These are phyloP conservation scores for Epirrhoe tristata DNA, from an alignment of 2,888 invertebrate species.

Conservation along the genomic window DNA sequence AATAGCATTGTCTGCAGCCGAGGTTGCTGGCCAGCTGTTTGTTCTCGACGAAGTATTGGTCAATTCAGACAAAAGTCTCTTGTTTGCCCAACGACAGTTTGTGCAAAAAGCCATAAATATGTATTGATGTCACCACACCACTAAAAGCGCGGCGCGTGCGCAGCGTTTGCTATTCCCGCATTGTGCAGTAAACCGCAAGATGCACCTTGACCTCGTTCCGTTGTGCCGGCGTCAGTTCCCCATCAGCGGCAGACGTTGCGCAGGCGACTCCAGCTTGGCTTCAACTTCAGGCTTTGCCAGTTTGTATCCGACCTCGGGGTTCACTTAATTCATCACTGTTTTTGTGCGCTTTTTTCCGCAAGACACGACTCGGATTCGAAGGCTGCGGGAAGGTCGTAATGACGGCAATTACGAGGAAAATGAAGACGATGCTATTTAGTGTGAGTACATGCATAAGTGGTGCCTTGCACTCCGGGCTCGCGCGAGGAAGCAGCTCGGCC, in stretches of 20 bases:
- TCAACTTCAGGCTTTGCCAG: background rate
- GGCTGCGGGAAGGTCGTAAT: background rate
- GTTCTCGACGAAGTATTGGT: constrained; percentile 3
- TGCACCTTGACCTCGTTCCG: constrained; percentile 19
- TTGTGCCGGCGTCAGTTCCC: constrained; percentile 1
- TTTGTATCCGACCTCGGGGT: constrained; percentile 6
- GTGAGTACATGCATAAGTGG: constrained; percentile 4
- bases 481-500: constrained; percentile 6
- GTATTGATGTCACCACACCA: constrained; percentile 12
- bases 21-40: background rate
- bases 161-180: constrained; percentile 2
- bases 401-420: constrained; percentile 22
- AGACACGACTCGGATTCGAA: background rate
- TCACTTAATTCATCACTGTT: too few species aligned
- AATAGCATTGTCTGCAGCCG: background rate
- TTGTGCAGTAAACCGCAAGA: constrained; percentile 24
- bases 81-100: constrained; percentile 8
- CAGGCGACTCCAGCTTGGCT: background rate
- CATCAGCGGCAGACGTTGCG: constrained; percentile 1
- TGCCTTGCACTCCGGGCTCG: constrained; percentile 6
- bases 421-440: background rate
- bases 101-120: constrained; percentile 26
- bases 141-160: background rate
- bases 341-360: constrained; percentile 16
- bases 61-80: constrained; percentile 9